phyloP scores from a whole-genome alignment of 2,113 vertebrate genomes.

The Centropristis striata region DNA sequence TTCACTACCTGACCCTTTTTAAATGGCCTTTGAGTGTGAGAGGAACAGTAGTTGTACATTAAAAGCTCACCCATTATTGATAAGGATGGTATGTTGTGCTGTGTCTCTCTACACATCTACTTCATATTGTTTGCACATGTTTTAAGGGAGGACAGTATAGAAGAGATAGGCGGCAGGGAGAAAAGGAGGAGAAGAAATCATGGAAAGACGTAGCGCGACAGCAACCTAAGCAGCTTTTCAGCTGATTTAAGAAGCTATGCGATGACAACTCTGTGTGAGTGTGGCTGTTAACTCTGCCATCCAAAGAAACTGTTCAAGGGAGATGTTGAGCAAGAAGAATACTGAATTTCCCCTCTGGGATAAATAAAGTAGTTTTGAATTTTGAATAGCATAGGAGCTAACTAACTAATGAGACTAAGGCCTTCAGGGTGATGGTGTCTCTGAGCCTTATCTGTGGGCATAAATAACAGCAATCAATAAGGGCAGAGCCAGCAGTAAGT shows the following conservation, averaged over 20 bases:
- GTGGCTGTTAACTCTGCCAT: background rate
- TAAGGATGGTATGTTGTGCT: slow-evolving; percentile 20
- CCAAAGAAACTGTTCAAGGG: background rate
- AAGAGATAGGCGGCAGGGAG: background rate
- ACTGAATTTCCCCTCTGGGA: too few species aligned
- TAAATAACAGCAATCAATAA: background rate
- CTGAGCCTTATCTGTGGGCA: background rate
- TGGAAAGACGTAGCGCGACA: slow-evolving; percentile 6
- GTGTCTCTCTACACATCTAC: slow-evolving; percentile 15
- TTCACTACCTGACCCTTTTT: background rate
- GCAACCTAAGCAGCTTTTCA: slow-evolving; percentile 49
- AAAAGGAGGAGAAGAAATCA: background rate
- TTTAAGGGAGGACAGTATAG: slow-evolving; percentile 1
- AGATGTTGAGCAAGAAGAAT: background rate
- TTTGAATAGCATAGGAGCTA: background rate
- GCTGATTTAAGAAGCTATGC: slow-evolving; percentile 28
- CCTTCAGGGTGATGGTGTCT: background rate
- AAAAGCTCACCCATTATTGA: slow-evolving; percentile 60
- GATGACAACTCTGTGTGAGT: slow-evolving; percentile 26
- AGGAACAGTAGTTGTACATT: slow-evolving; percentile 28
- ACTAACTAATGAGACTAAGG: background rate
- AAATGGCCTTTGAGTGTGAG: background rate
- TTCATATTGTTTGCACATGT: slow-evolving; percentile 11
- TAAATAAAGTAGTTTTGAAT: too few species aligned
- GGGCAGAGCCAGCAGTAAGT: background rate